Conservation (phyloP, 2,113 vertebrate genomes). For the Paraplagusia blochii region DNA sequence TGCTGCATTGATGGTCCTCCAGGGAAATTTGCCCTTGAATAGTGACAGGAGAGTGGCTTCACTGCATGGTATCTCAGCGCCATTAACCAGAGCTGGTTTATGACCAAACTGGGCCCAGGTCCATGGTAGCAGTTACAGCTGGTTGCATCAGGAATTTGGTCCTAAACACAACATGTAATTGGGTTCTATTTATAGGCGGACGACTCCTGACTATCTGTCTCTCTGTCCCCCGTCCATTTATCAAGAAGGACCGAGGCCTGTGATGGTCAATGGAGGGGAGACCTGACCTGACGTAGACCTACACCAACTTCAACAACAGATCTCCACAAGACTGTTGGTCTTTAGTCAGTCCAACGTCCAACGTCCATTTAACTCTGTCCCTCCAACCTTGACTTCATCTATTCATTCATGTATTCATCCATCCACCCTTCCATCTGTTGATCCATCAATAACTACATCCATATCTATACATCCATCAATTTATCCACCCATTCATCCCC, state of each 20-base stretch:
- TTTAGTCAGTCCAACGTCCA: no score
- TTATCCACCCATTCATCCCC: no score
- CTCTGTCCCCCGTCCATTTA: no score
- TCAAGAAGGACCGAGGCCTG: no score
- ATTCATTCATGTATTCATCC: conserved; percentile 18
- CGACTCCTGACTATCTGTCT: background rate
- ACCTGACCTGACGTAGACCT: no score
- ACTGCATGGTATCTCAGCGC: conserved; percentile 26
- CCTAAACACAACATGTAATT: conserved; percentile 44
- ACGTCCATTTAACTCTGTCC: no score
- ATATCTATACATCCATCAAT: no score
- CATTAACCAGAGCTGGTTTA: conserved; percentile 23
- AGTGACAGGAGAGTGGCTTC: conserved; percentile 41
- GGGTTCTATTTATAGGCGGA: conserved; percentile 12
- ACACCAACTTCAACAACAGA: no score
- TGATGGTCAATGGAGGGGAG: no score
- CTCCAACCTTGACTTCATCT: no score
- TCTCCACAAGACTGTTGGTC: no score
- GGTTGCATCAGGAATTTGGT: conserved; percentile 58
- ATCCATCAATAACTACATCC: no score
- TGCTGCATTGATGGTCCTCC: conserved; percentile 47
- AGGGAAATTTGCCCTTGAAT: conserved; percentile 56
- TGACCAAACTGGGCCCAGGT: conserved; percentile 43
- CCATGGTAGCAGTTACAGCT: conserved; percentile 44
- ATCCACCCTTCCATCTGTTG: conserved; percentile 17